Conservation (phyloP, 2,113 vertebrate species). For the Ciconia maguari region DNA sequence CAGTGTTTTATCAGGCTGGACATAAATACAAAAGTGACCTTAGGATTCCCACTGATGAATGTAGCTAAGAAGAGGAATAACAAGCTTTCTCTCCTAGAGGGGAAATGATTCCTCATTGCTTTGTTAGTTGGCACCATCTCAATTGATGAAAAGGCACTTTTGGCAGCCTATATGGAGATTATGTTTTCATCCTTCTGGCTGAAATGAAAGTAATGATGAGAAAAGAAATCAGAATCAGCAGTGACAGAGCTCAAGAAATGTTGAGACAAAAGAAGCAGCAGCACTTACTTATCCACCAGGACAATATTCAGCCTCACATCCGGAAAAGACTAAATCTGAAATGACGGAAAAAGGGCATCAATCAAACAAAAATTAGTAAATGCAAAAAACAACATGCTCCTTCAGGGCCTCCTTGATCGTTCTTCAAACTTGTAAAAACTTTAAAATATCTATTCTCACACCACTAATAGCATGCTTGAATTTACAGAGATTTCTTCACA, state of each 20-base stretch:
- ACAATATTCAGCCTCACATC: background rate
- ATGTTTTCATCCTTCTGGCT: background rate
- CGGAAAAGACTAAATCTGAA: background rate
- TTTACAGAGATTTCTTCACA: background rate
- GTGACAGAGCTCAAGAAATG: background rate
- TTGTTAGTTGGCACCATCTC: background rate
- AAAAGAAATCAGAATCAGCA: background rate
- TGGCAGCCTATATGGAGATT: background rate
- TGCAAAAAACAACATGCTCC: background rate
- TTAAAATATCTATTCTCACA: background rate
- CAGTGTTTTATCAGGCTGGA: background rate
- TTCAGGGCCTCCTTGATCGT: background rate
- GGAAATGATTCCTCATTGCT: background rate
- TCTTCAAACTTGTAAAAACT: background rate
- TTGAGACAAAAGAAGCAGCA: background rate
- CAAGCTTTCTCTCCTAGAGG: background rate
- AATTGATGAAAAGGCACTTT: background rate
- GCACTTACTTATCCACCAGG: background rate
- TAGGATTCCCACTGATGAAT: background rate
- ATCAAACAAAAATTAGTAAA: background rate
- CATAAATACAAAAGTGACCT: background rate
- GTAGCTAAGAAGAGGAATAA: background rate
- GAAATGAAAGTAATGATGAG: slow-evolving; percentile 6
- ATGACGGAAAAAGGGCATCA: background rate
- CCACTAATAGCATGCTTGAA: background rate